Evolutionary conservation across 2,113 vertebrate species (phyloP).

Genomic region (Ammodytes dubius): DNA sequence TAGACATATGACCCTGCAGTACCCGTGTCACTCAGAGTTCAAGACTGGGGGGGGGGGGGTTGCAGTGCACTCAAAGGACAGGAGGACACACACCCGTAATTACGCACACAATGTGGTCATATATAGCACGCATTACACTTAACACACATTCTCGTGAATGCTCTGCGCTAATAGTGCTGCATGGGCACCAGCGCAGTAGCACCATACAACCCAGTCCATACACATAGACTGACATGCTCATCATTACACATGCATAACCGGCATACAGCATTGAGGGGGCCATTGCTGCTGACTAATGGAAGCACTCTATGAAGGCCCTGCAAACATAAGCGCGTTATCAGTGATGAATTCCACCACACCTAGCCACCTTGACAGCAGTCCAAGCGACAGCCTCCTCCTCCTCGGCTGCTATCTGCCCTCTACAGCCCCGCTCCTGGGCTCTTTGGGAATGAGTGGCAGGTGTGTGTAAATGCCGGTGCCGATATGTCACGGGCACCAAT

Average conservation of each 20-base stretch:
- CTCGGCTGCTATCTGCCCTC: constrained; percentile 81
- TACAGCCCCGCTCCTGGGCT: constrained; percentile 78
- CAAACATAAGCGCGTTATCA: constrained; percentile 77
- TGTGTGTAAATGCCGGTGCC: constrained; percentile 86
- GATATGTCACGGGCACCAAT: constrained; percentile 97
- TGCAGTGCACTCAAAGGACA: constrained; percentile 71
- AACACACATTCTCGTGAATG: constrained; percentile 26
- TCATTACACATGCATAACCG: constrained; percentile 68
- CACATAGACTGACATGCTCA: constrained; percentile 46
- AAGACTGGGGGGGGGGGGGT: constrained; percentile 46
- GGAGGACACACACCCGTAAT: constrained; percentile 59
- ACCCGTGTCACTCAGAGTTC: constrained; percentile 82
- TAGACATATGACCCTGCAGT: constrained; percentile 80
- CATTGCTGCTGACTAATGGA: constrained; percentile 78
- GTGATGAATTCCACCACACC: constrained; percentile 81
- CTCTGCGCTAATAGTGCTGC: constrained; percentile 33
- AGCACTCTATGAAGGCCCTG: constrained; percentile 58
- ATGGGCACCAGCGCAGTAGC: constrained; percentile 24
- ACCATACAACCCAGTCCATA: constrained; percentile 43
- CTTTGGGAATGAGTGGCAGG: constrained; percentile 80
- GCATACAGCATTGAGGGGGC: constrained; percentile 38
- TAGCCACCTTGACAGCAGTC: constrained; percentile 76
- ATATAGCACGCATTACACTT: constrained; percentile 51
- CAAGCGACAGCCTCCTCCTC: constrained; percentile 74
- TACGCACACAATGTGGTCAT: constrained; percentile 57